Evolutionary conservation across 2,888 invertebrate genomes (phyloP), one percentile per base, ranked within the genome.

Genomic region (Leucania comma): DNA sequence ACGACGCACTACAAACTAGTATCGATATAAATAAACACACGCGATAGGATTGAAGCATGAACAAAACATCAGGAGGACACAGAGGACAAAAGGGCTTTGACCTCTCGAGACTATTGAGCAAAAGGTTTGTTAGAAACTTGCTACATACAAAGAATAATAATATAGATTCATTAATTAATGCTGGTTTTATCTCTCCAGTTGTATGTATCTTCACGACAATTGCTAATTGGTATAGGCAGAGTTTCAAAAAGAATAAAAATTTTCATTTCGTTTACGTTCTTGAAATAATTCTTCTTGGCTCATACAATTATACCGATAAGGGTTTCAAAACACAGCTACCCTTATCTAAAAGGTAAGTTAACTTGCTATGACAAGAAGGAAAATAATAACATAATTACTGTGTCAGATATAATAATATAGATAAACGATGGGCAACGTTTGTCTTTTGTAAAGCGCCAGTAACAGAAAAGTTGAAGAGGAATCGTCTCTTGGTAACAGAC

Each of bases 1-100:
- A 58, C 63, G 68, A 56, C 62, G 71, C 73, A 65, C n/a, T 46
- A 59, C 51, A 66, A 76, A 79, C 66, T 81, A 76, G 56, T 61
- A 63, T 61, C 57, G 76, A 62, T 83, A 81, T 78, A 83, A 83
- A 83, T 83, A 79, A 71, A 68, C 70, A 50, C 42, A 24, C 12
- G 32, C 71, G 73, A 72, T 80, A 80, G 67, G 56, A 70, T 57
- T 67, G 64, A 68, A 58, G 59, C 69, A 64, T 60, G 81, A 85
- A 75, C 77, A 83, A 83, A 75, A 59, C 75, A 75, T 65, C 66
- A 46, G 22, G 57, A 72, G 75, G 83, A 78, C 85, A 72, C 77
- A 57, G 75, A 80, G 76, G 76, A 70, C 84, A 51, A 59, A 35
- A 65, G 84, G 82, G 69, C 84, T 80, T 82, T 82, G 78, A 84